phyloP scores from a whole-genome alignment of 2,888 invertebrate species.

The Corbicula japonica region DNA sequence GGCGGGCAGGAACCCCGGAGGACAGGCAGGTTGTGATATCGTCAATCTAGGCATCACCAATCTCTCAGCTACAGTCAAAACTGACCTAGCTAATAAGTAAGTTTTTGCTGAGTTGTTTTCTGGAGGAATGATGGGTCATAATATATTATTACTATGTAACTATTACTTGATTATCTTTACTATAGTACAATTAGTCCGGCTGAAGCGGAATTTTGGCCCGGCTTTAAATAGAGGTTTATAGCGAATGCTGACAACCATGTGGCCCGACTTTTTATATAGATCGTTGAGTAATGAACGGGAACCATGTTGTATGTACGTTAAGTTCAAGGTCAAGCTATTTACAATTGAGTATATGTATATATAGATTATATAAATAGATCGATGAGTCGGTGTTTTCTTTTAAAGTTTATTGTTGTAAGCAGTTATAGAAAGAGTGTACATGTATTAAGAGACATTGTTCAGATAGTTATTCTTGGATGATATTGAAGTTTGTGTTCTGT shows the following conservation, averaged over 20 bases:
- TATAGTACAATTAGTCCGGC: background rate
- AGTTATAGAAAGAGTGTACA: no score
- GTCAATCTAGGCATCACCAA: constrained; percentile 90
- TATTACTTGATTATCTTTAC: background rate
- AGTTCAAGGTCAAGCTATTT: no score
- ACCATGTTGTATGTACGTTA: no score
- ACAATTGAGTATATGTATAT: no score
- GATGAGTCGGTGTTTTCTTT: no score
- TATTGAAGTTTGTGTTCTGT: no score
- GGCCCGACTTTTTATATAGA: no score
- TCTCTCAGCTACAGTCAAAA: constrained; percentile 89
- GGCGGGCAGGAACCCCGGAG: constrained; percentile 87
- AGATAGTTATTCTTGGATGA: no score
- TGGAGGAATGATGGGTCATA: background rate
- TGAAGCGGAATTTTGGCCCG: background rate
- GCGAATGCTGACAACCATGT: background rate
- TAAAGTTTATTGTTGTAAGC: no score
- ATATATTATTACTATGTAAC: background rate
- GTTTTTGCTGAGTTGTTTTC: constrained; percentile 20
- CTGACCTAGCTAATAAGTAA: constrained; percentile 90
- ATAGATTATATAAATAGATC: no score
- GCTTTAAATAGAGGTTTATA: background rate
- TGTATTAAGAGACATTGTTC: no score
- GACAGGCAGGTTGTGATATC: constrained; percentile 87
- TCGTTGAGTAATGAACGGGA: no score